These are phyloP conservation scores for Caloenas nicobarica DNA, from an alignment of 2,113 vertebrate species.

Conservation along the genomic window DNA sequence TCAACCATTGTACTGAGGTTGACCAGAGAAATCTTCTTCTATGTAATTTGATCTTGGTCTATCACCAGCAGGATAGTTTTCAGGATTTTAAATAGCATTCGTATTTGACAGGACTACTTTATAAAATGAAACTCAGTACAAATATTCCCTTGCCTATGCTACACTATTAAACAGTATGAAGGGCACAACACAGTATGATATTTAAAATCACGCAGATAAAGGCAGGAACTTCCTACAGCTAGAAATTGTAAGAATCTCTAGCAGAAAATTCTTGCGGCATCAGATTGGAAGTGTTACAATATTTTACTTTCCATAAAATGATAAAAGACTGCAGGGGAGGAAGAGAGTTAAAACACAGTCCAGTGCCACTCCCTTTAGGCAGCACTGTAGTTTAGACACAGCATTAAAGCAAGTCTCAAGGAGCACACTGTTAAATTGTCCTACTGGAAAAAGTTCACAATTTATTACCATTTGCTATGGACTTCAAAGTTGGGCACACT, in stretches of 20 bases:
- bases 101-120: background rate
- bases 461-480: background rate
- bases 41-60: background rate
- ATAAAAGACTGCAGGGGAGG: background rate
- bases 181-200: background rate
- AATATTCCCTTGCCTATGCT: background rate
- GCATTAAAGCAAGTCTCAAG: background rate
- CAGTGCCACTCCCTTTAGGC: background rate
- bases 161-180: background rate
- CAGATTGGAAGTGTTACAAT: background rate
- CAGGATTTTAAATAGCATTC: background rate
- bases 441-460: background rate
- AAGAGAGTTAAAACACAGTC: background rate
- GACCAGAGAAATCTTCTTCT: background rate
- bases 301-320: background rate
- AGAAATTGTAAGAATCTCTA: background rate
- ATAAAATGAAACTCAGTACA: background rate
- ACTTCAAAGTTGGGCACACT: background rate
- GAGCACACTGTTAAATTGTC: background rate
- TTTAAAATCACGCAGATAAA: background rate
- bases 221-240: background rate
- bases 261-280: background rate
- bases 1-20: background rate
- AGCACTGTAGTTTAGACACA: background rate
- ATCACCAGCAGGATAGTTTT: background rate